phyloP scores from a whole-genome alignment of 2,888 invertebrate genomes.

The Dryocosmus kuriphilus region DNA sequence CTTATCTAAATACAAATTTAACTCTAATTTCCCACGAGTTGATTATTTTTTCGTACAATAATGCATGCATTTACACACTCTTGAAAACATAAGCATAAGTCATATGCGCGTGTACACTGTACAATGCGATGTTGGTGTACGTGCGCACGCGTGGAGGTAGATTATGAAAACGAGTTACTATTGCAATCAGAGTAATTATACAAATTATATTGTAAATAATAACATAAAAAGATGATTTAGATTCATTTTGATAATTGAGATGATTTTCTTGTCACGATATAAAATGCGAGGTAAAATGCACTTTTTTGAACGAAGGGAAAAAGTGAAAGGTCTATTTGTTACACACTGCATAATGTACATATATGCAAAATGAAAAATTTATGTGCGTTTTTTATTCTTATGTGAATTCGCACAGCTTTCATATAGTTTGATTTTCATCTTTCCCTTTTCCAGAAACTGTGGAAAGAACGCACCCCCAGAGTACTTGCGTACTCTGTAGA shows the following conservation, averaged over 20 bases:
- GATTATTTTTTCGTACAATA: not conserved
- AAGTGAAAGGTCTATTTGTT: not conserved
- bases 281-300: not conserved
- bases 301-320: not conserved
- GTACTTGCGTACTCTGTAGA: conserved; percentile 25
- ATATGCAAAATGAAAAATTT: not conserved
- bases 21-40: conserved; percentile 13
- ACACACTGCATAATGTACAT: too few relatives aligned
- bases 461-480: conserved; percentile 29
- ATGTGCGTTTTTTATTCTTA: not conserved
- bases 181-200: conserved; percentile 7
- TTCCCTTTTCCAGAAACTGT: conserved; percentile 21
- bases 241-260: not conserved
- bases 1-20: conserved; percentile 13
- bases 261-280: not conserved
- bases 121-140: not conserved
- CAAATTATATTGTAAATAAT: not conserved
- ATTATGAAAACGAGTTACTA: not conserved
- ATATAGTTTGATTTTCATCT: conserved; percentile 22
- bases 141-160: not conserved
- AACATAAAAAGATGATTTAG: not conserved
- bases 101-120: too few relatives aligned
- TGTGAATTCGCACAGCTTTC: not conserved
- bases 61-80: too few relatives aligned
- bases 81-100: not conserved